A percentile compares a stretch with the other conserved stretches of the same genome.
Conservation (phyloP, 2,113 vertebrate species). For the Anhinga anhinga region DNA sequence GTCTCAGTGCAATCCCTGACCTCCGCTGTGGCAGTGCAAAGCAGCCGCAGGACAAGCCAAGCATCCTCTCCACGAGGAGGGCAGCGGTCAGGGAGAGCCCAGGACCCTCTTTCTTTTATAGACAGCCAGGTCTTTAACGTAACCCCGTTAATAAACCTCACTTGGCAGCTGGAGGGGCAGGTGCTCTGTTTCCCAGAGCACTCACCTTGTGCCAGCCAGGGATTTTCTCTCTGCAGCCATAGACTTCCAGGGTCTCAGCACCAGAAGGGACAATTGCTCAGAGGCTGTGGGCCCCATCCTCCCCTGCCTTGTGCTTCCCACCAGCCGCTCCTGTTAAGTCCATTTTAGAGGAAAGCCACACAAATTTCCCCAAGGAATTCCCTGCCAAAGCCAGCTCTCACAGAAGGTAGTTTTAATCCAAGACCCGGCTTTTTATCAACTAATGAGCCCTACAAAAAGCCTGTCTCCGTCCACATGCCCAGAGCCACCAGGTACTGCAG, state of each 20-base stretch:
- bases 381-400: not conserved
- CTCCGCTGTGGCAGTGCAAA: not conserved
- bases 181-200: not conserved
- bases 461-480: not conserved
- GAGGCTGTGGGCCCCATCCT: not conserved
- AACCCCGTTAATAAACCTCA: not conserved
- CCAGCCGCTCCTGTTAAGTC: not conserved
- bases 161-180: not conserved
- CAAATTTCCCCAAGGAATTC: not conserved
- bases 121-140: not conserved
- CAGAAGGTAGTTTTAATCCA: not conserved
- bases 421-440: not conserved
- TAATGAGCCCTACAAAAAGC: not conserved
- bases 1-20: not conserved
- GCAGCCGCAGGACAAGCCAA: not conserved
- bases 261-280: not conserved
- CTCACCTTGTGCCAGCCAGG: rapidly evolving
- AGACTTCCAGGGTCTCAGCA: not conserved
- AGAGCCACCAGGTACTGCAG: not conserved
- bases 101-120: not conserved
- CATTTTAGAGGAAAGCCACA: not conserved
- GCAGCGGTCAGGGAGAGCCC: not conserved
- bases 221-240: not conserved
- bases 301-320: not conserved
- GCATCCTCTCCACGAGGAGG: not conserved